Evolutionary conservation across 2,113 vertebrate genomes (phyloP), one percentile per base, ranked within the genome.

Genomic region (Seriola aureovittata): DNA sequence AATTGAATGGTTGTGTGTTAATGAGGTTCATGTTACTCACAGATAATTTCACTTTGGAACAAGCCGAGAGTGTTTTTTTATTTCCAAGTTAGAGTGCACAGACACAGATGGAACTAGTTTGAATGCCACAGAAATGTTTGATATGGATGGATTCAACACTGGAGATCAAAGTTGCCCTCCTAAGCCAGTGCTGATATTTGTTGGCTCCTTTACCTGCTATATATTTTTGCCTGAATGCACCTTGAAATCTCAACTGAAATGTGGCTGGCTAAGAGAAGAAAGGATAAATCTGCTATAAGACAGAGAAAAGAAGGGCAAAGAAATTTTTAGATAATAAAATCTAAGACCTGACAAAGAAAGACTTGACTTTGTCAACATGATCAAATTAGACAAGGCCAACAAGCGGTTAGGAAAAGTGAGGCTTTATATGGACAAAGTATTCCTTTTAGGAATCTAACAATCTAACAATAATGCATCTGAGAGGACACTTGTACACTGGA

Each of bases 81-180:
- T 50, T 76, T 63, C 46, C 6, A 59, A 72, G 44, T 76, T 25
- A 36, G n/a, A 66, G 42, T 34, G 19, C 73, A 54, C 36, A 75
- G 74, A 76, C 66, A 85, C 81, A 91, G 71, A 90, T 90, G 85
- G 89, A 90, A 77, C 57, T 74, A 66, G 66, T 90, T 90, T 85
- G 60, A 81, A 58, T 21, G 7, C 34, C 70, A 62, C 16, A 85
- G 64, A 83, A 80, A 85, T 50, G 73, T 84, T 81, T 82, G 78
- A 91, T 82, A 84, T 69, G 16, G 69, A 85, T 72, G 74, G 60
- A 64, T 78, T 90, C 69, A 80, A 66, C 8, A 59, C 63, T 89
- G 59, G 40, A 89, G 84, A 86, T 92, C 81, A 90, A 89, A 88
- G 89, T 81, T 76, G 29, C n/a, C 25, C 71, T 78, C 40, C 71